Evolutionary conservation across 2,888 invertebrate genomes (phyloP).

Genomic region (Melinopterus prodromus): DNA sequence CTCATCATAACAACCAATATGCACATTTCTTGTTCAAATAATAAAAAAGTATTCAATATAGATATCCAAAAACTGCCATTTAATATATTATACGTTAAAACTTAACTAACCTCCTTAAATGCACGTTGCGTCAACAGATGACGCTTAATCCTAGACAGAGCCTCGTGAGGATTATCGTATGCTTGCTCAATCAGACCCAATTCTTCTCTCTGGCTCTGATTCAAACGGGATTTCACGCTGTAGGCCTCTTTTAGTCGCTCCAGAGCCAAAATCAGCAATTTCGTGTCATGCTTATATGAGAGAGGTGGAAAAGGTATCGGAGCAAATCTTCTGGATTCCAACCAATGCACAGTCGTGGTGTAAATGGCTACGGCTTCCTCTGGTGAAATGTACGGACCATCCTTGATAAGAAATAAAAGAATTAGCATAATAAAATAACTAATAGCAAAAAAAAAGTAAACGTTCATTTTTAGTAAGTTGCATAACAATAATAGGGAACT

Average conservation of each 20-base stretch:
- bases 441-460: not conserved
- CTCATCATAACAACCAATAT: conserved; percentile 35
- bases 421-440: not conserved
- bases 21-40: not conserved
- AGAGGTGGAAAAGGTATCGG: conserved; percentile 99
- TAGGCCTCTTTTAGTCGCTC: conserved; percentile 98
- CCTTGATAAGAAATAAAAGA: conserved; percentile 61
- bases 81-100: conserved; percentile 50
- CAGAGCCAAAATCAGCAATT: conserved; percentile 93
- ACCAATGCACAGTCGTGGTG: conserved; percentile 99
- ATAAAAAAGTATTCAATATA: not conserved
- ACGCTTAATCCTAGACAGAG: conserved; percentile 97
- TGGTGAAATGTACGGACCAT: conserved; percentile 98
- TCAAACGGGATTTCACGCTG: conserved; percentile 95
- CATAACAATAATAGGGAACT: too few relatives aligned
- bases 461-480: conserved; percentile 18
- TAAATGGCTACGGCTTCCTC: conserved; percentile 99
- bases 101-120: conserved; percentile 83
- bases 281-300: conserved; percentile 99
- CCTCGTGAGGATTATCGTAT: conserved; percentile 99
- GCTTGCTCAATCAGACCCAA: conserved; percentile 99
- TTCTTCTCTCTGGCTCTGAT: conserved; percentile 99
- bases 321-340: conserved; percentile 97
- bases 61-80: not conserved
- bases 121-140: conserved; percentile 98